Percentiles rank a stretch among this genome's conserved stretches.
These are phyloP conservation scores for Peromyscus polionotus DNA, from an alignment of 2,113 vertebrate genomes.

Conservation along the genomic window DNA sequence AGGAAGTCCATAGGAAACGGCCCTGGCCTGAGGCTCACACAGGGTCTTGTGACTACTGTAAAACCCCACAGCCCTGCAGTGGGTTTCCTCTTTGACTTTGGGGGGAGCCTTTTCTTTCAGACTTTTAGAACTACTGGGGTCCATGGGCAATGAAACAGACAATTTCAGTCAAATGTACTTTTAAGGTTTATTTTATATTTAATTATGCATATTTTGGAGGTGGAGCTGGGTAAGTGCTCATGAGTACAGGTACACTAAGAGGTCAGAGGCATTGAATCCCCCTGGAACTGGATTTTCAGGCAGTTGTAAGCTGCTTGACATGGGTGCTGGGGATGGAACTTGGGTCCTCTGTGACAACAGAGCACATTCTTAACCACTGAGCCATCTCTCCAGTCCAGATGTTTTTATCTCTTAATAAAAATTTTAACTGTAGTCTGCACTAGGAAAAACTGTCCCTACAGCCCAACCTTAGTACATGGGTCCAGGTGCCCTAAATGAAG, in stretches of 20 bases:
- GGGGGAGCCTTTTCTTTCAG: neutral
- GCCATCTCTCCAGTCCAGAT: neutral
- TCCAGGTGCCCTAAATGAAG: neutral
- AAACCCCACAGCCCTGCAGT: fast-evolving
- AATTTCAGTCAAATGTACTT: neutral
- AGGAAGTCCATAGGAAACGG: neutral
- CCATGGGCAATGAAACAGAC: neutral
- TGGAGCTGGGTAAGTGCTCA: neutral
- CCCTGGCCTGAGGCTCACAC: neutral
- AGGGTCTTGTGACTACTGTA: neutral
- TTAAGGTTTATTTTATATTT: neutral
- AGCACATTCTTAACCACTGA: neutral
- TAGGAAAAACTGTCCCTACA: fast-evolving
- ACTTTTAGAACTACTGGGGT: neutral
- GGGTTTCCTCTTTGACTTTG: neutral
- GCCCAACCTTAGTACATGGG: neutral
- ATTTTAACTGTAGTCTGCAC: neutral
- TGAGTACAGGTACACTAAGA: neutral
- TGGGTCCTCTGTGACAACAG: neutral
- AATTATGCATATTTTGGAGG: neutral
- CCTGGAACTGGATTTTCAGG: too few relatives aligned
- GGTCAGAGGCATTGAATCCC: neutral
- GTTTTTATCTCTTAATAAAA: neutral
- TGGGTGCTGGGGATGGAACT: neutral
- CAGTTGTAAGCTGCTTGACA: neutral